Conservation (phyloP, 1,140 invertebrate genomes). For the Hyles vespertilio region DNA sequence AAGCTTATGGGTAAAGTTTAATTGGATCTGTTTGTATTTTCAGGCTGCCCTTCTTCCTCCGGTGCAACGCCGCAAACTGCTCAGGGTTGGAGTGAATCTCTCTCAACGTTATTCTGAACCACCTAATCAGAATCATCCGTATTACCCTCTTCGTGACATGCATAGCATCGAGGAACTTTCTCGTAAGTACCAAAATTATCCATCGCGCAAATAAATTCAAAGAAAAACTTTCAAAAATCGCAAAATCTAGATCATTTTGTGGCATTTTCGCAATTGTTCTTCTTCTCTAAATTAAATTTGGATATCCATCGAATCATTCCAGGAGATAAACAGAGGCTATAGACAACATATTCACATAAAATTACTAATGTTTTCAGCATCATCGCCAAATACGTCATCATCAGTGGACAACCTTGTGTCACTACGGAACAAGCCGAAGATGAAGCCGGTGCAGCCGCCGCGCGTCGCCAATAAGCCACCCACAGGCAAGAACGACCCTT, state of each 20-base stretch:
- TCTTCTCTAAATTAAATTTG: no score
- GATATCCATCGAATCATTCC: no score
- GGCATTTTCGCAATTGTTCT: no score
- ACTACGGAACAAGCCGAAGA: constrained; percentile 74
- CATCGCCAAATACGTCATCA: constrained; percentile 77
- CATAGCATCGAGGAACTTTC: constrained; percentile 74
- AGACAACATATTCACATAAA: background rate
- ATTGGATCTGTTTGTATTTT: background rate
- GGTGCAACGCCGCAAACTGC: constrained; percentile 64
- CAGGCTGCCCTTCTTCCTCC: constrained; percentile 63
- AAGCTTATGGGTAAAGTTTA: no score
- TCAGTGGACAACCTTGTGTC: constrained; percentile 82
- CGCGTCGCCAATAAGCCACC: constrained; percentile 76
- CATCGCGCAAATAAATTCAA: no score
- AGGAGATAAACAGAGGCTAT: no score
- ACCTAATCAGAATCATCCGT: constrained; percentile 72
- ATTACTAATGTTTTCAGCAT: constrained; percentile 40
- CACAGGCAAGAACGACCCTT: constrained; percentile 79
- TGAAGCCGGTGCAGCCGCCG: constrained; percentile 84
- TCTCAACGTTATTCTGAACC: constrained; percentile 78
- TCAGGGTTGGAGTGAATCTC: constrained; percentile 53
- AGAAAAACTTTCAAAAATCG: no score
- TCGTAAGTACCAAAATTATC: constrained; percentile 47
- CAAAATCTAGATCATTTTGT: no score
- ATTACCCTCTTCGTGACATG: constrained; percentile 73